phyloP scores from a whole-genome alignment of 2,888 invertebrate species.

The Ophraella communa region DNA sequence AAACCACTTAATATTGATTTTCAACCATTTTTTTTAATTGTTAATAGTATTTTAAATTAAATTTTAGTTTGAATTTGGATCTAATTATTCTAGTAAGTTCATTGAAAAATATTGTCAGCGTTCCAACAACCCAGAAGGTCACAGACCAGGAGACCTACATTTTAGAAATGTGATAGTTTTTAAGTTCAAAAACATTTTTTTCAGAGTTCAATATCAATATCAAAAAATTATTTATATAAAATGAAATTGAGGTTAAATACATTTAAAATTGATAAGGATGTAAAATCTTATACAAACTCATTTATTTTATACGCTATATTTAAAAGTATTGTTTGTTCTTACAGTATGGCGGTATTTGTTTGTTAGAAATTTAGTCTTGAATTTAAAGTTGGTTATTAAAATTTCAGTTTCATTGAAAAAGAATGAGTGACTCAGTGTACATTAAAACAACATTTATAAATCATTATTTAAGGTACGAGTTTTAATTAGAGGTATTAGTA shows the following conservation, averaged over 20 bases:
- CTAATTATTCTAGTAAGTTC: background rate
- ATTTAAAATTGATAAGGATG: conserved; percentile 6
- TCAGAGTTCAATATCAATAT: conserved; percentile 15
- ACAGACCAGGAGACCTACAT: conserved; percentile 9
- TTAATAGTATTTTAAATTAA: too few species aligned
- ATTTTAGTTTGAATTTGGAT: background rate
- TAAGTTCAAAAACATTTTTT: conserved; percentile 19
- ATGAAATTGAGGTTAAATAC: background rate
- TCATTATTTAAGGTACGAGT: too few species aligned
- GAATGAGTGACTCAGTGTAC: too few species aligned
- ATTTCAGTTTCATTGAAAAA: too few species aligned
- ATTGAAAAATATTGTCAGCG: conserved; percentile 1
- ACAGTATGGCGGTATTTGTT: too few species aligned
- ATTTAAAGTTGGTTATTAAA: too few species aligned
- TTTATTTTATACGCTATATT: background rate
- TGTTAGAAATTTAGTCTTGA: too few species aligned
- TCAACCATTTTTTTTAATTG: too few species aligned
- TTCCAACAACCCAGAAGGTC: conserved; percentile 11
- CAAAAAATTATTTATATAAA: background rate
- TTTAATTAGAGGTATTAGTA: too few species aligned
- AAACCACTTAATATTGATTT: too few species aligned
- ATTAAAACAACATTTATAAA: too few species aligned
- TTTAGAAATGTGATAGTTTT: background rate
- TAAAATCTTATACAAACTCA: background rate
- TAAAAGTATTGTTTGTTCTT: background rate